These are phyloP conservation scores for Babyrousa celebensis DNA, from an alignment of 2,797 vertebrate species.

Conservation along the genomic window DNA sequence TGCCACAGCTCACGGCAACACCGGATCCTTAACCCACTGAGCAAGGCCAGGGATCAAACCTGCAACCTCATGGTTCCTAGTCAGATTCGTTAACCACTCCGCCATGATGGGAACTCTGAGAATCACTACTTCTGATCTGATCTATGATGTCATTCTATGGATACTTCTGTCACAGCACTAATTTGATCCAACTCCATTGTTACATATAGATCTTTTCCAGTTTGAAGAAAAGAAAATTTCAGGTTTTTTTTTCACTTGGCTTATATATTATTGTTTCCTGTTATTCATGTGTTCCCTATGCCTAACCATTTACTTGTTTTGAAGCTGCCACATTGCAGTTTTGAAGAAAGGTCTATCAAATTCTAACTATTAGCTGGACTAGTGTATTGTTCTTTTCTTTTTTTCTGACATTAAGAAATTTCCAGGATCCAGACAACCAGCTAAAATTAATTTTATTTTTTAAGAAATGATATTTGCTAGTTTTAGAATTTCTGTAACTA, in stretches of 20 bases:
- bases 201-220: neutral
- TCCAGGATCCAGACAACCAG: neutral
- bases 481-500: neutral
- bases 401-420: neutral
- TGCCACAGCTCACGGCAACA: no score
- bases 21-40: no score
- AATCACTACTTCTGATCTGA: neutral
- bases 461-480: neutral
- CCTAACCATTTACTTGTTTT: neutral
- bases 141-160: neutral
- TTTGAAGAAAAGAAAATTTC: neutral
- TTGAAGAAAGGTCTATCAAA: neutral
- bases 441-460: slow-evolving; percentile 38
- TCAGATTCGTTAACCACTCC: no score
- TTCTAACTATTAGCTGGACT: neutral
- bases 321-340: neutral
- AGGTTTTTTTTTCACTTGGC: neutral
- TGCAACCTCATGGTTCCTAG: no score
- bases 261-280: neutral
- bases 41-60: no score
- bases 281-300: neutral
- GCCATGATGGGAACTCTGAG: no score
- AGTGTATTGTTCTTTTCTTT: neutral
- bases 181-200: neutral
- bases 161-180: neutral